Evolutionary conservation across 2,113 vertebrate species (phyloP).

Genomic region (Candoia aspera): DNA sequence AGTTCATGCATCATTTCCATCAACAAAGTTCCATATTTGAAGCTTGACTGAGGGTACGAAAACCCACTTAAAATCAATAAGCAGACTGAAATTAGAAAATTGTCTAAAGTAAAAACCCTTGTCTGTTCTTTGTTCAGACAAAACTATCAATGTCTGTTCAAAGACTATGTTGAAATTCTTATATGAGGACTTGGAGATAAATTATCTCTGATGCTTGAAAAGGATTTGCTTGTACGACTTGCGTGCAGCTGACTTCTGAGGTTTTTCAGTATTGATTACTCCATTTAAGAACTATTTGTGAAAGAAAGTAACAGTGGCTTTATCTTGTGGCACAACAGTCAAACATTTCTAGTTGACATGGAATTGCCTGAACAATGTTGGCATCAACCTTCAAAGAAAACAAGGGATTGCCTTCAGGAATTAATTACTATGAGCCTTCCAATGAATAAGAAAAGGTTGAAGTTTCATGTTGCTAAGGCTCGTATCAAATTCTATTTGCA

Average conservation of each 20-base stretch:
- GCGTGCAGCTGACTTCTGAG: slow-evolving; percentile 7
- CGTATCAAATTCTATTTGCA: neutral
- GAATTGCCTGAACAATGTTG: slow-evolving; percentile 10
- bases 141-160: neutral
- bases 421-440: neutral
- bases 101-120: neutral
- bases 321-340: neutral
- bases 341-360: neutral
- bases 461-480: neutral
- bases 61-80: slow-evolving; percentile 32
- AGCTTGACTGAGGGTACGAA: slow-evolving; percentile 14
- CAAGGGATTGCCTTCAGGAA: neutral
- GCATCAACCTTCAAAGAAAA: neutral
- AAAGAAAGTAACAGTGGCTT: slow-evolving; percentile 9
- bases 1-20: neutral
- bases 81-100: neutral
- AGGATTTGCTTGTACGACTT: slow-evolving; percentile 22
- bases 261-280: neutral
- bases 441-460: neutral
- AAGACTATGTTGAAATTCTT: neutral
- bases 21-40: slow-evolving; percentile 18
- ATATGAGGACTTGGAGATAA: neutral
- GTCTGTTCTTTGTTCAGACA: neutral
- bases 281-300: neutral
- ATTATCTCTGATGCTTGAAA: neutral